Evolutionary conservation across 2,888 invertebrate species (phyloP).

Genomic region (Cheilosia grossa): DNA sequence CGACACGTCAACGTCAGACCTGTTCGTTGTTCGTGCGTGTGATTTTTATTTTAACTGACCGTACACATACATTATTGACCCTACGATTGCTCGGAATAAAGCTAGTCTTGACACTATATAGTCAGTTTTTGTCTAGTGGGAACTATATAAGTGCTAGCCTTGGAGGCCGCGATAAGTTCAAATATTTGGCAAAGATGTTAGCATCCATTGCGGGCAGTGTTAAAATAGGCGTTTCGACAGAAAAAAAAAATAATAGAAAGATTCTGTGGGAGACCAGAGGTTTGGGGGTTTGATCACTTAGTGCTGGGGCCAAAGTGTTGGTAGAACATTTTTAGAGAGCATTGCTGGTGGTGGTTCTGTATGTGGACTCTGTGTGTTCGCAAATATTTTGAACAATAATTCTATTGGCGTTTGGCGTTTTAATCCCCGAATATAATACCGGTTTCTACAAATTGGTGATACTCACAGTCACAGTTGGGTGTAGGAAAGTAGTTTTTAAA

Average conservation of each 20-base stretch:
- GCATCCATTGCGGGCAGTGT: neutral
- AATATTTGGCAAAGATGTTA: slow-evolving; percentile 9
- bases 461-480: neutral
- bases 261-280: neutral
- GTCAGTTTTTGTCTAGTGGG: neutral
- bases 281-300: slow-evolving; percentile 12
- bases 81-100: neutral
- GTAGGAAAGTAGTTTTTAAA: neutral
- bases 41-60: no score
- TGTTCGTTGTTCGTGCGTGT: no score
- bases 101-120: neutral
- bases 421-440: neutral
- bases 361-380: neutral
- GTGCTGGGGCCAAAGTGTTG: neutral
- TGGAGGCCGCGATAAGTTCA: slow-evolving; percentile 1
- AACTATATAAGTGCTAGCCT: slow-evolving; percentile 3
- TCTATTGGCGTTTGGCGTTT: neutral
- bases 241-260: neutral
- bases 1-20: no score
- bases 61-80: neutral
- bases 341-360: neutral
- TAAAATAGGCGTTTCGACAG: neutral
- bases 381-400: neutral
- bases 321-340: neutral
- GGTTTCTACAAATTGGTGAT: neutral